These are phyloP conservation scores for Gymnopithys bicolor DNA, from an alignment of 2,797 vertebrate genomes.

Conservation along the genomic window DNA sequence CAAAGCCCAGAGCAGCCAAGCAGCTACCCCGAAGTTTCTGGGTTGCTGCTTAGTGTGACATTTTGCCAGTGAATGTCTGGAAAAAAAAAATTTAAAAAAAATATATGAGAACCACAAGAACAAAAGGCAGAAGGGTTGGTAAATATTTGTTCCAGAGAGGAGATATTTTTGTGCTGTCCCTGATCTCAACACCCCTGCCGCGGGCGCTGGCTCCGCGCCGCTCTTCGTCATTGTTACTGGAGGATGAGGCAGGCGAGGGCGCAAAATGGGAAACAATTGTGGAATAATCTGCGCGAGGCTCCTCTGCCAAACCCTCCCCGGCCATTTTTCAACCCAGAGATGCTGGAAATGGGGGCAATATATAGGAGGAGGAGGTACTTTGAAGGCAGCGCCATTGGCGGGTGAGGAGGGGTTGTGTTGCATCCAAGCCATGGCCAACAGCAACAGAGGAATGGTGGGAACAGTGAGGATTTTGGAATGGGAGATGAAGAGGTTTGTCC, in stretches of 20 bases:
- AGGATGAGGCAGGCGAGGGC: constrained; percentile 70
- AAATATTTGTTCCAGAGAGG: constrained; percentile 74
- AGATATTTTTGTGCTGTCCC: constrained; percentile 73
- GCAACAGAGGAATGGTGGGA: background rate
- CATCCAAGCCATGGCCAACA: rapidly evolving
- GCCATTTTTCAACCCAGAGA: constrained; percentile 42
- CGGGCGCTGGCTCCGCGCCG: constrained; percentile 67
- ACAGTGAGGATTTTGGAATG: rapidly evolving
- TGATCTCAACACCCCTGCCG: constrained; percentile 73
- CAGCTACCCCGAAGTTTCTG: constrained; percentile 59
- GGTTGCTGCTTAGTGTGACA: constrained; percentile 65
- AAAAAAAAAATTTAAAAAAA: background rate
- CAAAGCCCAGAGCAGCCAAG: constrained; percentile 60
- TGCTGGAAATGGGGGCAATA: constrained; percentile 36
- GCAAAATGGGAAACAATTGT: constrained; percentile 73
- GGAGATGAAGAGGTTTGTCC: background rate
- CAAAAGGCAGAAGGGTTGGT: constrained; percentile 72
- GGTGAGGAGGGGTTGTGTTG: background rate
- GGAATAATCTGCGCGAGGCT: constrained; percentile 39
- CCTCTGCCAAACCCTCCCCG: constrained; percentile 53
- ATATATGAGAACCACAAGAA: constrained; percentile 66
- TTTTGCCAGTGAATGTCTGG: constrained; percentile 69
- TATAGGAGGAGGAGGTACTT: background rate
- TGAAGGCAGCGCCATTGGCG: background rate
- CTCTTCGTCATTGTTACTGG: constrained; percentile 71